These are phyloP conservation scores for Gymnarchus niloticus DNA, from an alignment of 2,113 vertebrate genomes.

Conservation along the genomic window DNA sequence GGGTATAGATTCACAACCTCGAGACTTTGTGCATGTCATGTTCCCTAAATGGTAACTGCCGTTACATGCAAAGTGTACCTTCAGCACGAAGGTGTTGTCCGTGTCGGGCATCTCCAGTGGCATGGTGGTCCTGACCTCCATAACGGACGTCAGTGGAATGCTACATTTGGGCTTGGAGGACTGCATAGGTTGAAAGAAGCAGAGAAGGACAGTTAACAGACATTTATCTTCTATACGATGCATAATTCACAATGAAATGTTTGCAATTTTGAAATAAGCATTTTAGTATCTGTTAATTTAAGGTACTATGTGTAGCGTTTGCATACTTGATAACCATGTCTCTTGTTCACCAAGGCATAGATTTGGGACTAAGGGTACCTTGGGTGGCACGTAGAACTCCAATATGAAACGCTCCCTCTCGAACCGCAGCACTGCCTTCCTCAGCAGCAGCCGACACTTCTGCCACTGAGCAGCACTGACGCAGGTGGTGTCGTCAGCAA, in stretches of 20 bases:
- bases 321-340: background rate
- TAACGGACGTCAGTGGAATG: slow-evolving; percentile 85
- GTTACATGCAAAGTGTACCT: slow-evolving; percentile 62
- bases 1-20: background rate
- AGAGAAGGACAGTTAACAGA: background rate
- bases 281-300: background rate
- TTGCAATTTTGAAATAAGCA: background rate
- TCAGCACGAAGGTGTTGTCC: slow-evolving; percentile 96
- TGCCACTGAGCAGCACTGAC: slow-evolving; percentile 86
- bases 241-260: background rate
- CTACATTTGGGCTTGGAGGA: slow-evolving; percentile 91
- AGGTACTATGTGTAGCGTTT: background rate
- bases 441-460: slow-evolving; percentile 87
- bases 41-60: background rate
- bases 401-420: slow-evolving; percentile 86
- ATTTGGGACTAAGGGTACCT: slow-evolving; percentile 64
- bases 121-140: slow-evolving; percentile 96
- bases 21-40: background rate
- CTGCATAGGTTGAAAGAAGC: slow-evolving; percentile 51
- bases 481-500: slow-evolving; percentile 85
- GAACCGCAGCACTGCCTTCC: slow-evolving; percentile 68
- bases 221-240: background rate
- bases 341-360: background rate
- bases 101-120: slow-evolving; percentile 97
- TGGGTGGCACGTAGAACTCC: slow-evolving; percentile 94